phyloP scores from a whole-genome alignment of 1,140 invertebrate species.

The Periplaneta americana region DNA sequence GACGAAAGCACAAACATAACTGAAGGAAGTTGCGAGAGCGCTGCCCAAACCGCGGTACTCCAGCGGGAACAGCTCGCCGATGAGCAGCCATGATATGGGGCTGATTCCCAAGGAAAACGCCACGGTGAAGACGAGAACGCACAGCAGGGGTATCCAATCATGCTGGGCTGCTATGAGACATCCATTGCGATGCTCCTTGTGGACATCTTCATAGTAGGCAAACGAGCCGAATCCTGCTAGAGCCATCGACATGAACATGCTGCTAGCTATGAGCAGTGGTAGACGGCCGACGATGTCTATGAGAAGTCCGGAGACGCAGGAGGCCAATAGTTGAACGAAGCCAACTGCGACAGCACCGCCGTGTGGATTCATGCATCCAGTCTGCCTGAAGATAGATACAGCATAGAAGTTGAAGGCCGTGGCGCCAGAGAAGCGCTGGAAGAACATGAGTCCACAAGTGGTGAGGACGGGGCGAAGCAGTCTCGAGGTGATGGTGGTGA shows the following conservation, averaged over 20 bases:
- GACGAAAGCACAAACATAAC: conserved; percentile 82
- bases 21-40: conserved; percentile 76
- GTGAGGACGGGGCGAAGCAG: conserved; percentile 64
- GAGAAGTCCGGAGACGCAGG: conserved; percentile 69
- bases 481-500: conserved; percentile 26
- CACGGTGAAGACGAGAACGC: conserved; percentile 73
- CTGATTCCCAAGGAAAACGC: conserved; percentile 84
- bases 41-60: conserved; percentile 79
- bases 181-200: background rate
- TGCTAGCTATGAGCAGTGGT: conserved; percentile 71
- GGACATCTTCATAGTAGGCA: conserved; percentile 59
- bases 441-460: conserved; percentile 79
- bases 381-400: conserved; percentile 71
- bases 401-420: conserved; percentile 80
- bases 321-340: conserved; percentile 70
- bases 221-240: conserved; percentile 74
- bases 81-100: conserved; percentile 82
- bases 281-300: conserved; percentile 73
- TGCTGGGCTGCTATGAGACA: conserved; percentile 39
- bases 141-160: conserved; percentile 77
- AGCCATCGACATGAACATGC: conserved; percentile 74
- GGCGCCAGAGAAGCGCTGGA: conserved; percentile 75
- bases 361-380: conserved; percentile 73
- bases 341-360: conserved; percentile 72
- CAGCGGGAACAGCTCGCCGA: conserved; percentile 81